A percentile compares a stretch with the other conserved stretches of the same genome.
Evolutionary conservation across 2,888 invertebrate species (phyloP).

Genomic region (Drosophila gaucha): DNA sequence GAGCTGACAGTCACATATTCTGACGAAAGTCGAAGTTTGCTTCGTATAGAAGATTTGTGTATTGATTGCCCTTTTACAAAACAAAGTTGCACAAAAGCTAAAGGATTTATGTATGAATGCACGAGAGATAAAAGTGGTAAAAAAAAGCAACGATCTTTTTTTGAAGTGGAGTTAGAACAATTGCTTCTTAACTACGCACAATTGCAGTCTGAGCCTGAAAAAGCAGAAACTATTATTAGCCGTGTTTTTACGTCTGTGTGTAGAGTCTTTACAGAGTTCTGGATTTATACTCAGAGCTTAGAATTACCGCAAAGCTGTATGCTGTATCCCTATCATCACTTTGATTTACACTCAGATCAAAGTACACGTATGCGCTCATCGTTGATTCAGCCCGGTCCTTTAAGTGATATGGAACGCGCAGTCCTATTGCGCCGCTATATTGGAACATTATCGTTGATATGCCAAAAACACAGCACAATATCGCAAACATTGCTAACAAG

Average conservation of each 20-base stretch:
- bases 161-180: slow-evolving; percentile 77
- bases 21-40: slow-evolving; percentile 37
- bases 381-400: slow-evolving; percentile 60
- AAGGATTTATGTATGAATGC: slow-evolving; percentile 55
- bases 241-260: slow-evolving; percentile 60
- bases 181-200: slow-evolving; percentile 74
- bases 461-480: slow-evolving; percentile 56
- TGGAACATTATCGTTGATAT: slow-evolving; percentile 74
- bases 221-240: not conserved
- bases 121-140: slow-evolving; percentile 40
- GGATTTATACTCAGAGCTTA: slow-evolving; percentile 78
- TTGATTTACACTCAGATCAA: slow-evolving; percentile 55
- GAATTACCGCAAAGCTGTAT: slow-evolving; percentile 74
- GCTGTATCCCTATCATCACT: slow-evolving; percentile 71
- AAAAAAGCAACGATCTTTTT: slow-evolving; percentile 67
- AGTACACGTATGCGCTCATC: slow-evolving; percentile 21
- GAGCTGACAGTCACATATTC: slow-evolving; percentile 16
- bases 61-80: slow-evolving; percentile 23
- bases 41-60: slow-evolving; percentile 60
- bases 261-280: slow-evolving; percentile 79
- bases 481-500: slow-evolving; percentile 53
- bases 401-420: slow-evolving; percentile 72
- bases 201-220: slow-evolving; percentile 49
- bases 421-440: slow-evolving; percentile 79
- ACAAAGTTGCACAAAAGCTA: not conserved